Conservation (phyloP, 2,888 invertebrate genomes). For the Hirtodrosophila cameraria region DNA sequence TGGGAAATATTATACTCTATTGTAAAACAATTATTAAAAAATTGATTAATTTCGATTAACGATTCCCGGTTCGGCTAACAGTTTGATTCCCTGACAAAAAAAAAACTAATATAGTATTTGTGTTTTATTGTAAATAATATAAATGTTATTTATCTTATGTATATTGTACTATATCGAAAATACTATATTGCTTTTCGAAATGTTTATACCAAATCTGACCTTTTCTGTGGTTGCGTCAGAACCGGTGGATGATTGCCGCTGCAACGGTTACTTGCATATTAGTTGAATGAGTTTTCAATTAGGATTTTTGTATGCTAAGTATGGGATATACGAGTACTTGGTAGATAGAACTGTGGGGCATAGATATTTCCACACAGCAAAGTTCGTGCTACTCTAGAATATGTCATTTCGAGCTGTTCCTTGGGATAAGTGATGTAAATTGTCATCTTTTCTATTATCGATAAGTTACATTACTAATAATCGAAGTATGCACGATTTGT, state of each 20-base stretch:
- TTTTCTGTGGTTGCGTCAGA: constrained; percentile 82
- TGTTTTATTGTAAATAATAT: constrained; percentile 1
- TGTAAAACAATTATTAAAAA: no score
- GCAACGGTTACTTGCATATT: constrained; percentile 80
- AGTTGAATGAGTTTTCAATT: constrained; percentile 41
- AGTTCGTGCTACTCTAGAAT: no score
- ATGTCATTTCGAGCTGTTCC: no score
- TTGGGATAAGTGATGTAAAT: no score
- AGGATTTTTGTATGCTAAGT: constrained; percentile 4
- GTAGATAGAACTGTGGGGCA: not conserved
- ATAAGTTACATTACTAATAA: no score
- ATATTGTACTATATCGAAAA: constrained; percentile 18
- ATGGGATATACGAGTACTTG: constrained; percentile 16
- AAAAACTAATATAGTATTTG: constrained; percentile 21
- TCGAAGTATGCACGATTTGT: no score
- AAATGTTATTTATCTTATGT: constrained; percentile 21
- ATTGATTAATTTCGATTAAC: no score
- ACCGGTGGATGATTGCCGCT: constrained; percentile 83
- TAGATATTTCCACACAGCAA: no score
- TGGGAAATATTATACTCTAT: no score
- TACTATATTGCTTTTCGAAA: constrained; percentile 6
- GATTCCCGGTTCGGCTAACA: no score
- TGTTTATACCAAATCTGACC: constrained; percentile 80
- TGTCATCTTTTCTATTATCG: no score
- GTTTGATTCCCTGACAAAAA: no score